phyloP scores from a whole-genome alignment of 2,888 invertebrate species.

The Uropetala carovei region DNA sequence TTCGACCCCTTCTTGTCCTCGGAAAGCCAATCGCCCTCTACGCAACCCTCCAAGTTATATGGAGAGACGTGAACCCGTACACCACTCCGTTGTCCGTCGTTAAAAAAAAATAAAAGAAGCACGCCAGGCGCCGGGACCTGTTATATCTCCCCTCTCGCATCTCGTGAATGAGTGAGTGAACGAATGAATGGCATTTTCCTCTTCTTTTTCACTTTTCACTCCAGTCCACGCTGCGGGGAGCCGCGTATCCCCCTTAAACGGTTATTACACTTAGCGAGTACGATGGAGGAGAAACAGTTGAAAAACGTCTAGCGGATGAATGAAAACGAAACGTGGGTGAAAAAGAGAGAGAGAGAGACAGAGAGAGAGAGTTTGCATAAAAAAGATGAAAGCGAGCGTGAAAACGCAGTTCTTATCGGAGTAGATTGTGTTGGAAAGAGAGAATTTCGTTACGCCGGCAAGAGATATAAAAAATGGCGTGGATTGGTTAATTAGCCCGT shows the following conservation, averaged over 20 bases:
- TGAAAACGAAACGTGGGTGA: not conserved
- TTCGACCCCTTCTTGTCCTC: too few species aligned
- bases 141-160: conserved; percentile 17
- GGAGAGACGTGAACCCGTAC: not conserved
- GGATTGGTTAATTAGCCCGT: too few species aligned
- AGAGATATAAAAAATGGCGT: too few species aligned
- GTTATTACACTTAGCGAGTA: conserved; percentile 19
- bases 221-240: conserved; percentile 1
- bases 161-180: conserved; percentile 27
- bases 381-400: too few species aligned
- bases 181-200: not conserved
- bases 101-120: not conserved
- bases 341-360: not conserved
- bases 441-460: too few species aligned
- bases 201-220: conserved; percentile 1
- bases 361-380: too few species aligned
- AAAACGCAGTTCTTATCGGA: too few species aligned
- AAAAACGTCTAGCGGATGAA: not conserved
- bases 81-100: not conserved
- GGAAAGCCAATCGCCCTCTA: too few species aligned
- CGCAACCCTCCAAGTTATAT: not conserved
- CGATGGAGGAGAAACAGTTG: not conserved
- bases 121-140: conserved; percentile 3
- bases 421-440: too few species aligned
- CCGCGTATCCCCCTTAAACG: not conserved